A percentile compares a stretch with the other conserved stretches of the same genome.
These are phyloP conservation scores for Sebastes ruberrimus DNA, from an alignment of 2,797 vertebrate species.

Conservation along the genomic window DNA sequence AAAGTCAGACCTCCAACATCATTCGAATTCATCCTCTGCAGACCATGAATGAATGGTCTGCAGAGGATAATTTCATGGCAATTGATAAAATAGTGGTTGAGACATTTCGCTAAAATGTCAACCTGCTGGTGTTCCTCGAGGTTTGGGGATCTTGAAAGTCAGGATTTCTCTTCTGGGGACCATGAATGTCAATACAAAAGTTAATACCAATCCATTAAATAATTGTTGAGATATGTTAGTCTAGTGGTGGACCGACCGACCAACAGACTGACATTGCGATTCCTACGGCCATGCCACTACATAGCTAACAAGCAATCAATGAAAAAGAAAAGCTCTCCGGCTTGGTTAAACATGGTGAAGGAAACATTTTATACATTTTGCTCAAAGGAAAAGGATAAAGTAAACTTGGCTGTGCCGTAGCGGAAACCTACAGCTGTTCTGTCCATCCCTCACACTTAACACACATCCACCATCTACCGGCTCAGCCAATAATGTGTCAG, in stretches of 20 bases:
- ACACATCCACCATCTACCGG: slow-evolving; percentile 47
- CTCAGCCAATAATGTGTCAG: slow-evolving; percentile 63
- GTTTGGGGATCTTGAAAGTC: background rate
- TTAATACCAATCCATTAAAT: background rate
- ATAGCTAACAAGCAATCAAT: background rate
- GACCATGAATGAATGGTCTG: background rate
- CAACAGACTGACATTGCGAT: background rate
- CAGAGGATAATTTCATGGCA: background rate
- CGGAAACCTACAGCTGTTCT: slow-evolving; percentile 64
- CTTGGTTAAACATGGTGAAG: slow-evolving; percentile 4
- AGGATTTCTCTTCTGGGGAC: background rate
- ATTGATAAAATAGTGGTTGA: background rate
- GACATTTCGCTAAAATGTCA: background rate
- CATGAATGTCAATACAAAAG: background rate
- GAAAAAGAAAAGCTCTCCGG: background rate
- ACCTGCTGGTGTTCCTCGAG: background rate
- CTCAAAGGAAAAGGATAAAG: slow-evolving; percentile 39
- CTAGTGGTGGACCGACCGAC: background rate
- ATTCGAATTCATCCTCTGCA: background rate
- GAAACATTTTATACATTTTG: slow-evolving; percentile 28
- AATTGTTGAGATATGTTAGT: background rate
- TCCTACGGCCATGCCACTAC: background rate
- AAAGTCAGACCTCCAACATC: background rate
- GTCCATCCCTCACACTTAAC: slow-evolving; percentile 45
- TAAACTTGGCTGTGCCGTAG: slow-evolving; percentile 45